Base-by-base conservation (phyloP, 2,113 vertebrate species). In the Ancistrus triradiatus region DNA sequence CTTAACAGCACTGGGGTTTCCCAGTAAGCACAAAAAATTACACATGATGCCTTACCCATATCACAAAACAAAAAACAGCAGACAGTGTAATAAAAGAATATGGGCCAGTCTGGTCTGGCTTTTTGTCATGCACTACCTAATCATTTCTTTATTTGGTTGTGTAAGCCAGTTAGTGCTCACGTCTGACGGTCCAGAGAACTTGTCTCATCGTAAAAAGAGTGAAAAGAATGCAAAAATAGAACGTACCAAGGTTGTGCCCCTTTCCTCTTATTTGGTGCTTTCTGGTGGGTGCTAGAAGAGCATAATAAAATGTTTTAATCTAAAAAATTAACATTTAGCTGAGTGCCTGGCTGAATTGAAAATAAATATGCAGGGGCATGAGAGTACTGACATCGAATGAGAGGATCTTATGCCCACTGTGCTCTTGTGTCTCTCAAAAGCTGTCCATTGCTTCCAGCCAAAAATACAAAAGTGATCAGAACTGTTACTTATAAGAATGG, bases 391-490 rank as follows among this genome's bases (percentile, higher is more conserved):
- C 21, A 11, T 28, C 44, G 42, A 42, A 22, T 17, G 42, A 46
- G 50, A 21, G 28, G 9, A 27, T 18, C 25, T 28, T 17, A 11
- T 10, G 52, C 9, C 28, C 27, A 58, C n/a, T n/a, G 58, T 58
- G 46, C 17, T n/a, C n/a, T 46, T 42, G 24, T 48, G 59, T 46
- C 31, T 52, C 38, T 40, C 62, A 46, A 68, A 18, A 48, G 31
- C 46, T 50, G 66, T 50, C 47, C 27, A 11, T 63, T 22, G 19
- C 59, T 52, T 62, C 25, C 27, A 25, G 18, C 15, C 40, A 59
- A 53, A 59, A 63, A 70, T 70, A 68, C 72, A 79, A 75, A 81
- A 75, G 70, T 76, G 67, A 64, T 69, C 25, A 66, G 59, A 15
- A 7, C 8, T 31, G 60, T 33, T 47, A 31, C 46, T 38, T 47